A percentile compares a stretch with the other conserved stretches of the same genome.
Conservation (phyloP, 2,888 invertebrate genomes). For the Microdon myrmicae region DNA sequence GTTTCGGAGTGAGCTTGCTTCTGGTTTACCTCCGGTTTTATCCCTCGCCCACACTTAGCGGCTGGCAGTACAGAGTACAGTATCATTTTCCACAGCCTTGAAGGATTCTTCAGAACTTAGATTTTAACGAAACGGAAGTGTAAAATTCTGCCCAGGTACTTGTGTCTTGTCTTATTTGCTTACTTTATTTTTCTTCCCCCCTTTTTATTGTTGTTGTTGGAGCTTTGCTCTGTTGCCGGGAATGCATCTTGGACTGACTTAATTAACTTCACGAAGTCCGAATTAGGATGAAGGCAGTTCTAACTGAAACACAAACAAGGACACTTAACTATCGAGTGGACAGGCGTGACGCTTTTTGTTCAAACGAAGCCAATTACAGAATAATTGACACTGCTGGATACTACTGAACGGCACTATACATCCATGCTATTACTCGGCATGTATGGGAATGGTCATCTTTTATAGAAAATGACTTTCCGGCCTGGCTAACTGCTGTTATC, state of each 20-base stretch:
- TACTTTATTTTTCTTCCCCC: background rate
- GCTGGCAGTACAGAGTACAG: conserved; percentile 1
- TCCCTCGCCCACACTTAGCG: conserved; percentile 1
- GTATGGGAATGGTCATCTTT: too few relatives aligned
- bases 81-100: conserved; percentile 15
- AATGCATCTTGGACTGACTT: conserved; percentile 26
- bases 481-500: too few relatives aligned
- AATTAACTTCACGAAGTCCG: conserved; percentile 27
- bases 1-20: conserved; percentile 33
- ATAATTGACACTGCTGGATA: conserved; percentile 29
- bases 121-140: conserved; percentile 27
- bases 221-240: conserved; percentile 15
- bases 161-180: too few relatives aligned
- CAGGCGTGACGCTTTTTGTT: conserved; percentile 26
- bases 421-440: too few relatives aligned
- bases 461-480: too few relatives aligned
- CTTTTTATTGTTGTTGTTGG: background rate
- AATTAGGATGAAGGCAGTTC: conserved; percentile 6
- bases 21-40: conserved; percentile 13
- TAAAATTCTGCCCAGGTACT: conserved; percentile 27
- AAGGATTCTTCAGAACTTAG: conserved; percentile 30
- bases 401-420: conserved; percentile 24
- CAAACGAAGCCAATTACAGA: conserved; percentile 41
- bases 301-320: conserved; percentile 6
- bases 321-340: conserved; percentile 11